Evolutionary conservation across 2,113 vertebrate species (phyloP).

Genomic region (Coptodon bakossiorum): DNA sequence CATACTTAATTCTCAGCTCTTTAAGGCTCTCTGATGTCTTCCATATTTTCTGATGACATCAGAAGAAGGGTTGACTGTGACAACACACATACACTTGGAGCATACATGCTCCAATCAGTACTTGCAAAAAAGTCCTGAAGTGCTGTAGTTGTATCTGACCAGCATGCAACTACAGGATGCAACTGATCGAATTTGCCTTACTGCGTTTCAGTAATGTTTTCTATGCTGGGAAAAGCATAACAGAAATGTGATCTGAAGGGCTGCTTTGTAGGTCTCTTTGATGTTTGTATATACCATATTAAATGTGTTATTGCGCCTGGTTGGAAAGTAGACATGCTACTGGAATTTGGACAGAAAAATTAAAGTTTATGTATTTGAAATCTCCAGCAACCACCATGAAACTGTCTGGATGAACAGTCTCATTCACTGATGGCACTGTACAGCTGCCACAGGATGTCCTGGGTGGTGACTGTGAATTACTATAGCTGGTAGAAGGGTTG

Average conservation of each 20-base stretch:
- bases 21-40: not conserved
- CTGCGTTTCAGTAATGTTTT: not conserved
- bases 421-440: not conserved
- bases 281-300: not conserved
- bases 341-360: not conserved
- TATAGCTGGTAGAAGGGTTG: not conserved
- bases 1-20: not conserved
- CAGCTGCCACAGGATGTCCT: not conserved
- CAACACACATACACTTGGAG: not conserved
- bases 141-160: not conserved
- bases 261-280: not conserved
- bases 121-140: not conserved
- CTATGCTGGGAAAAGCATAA: not conserved
- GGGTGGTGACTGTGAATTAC: not conserved
- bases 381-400: not conserved
- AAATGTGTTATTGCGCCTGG: not conserved
- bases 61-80: not conserved
- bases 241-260: not conserved
- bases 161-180: not conserved
- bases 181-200: not conserved
- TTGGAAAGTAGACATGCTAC: not conserved
- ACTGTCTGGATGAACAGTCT: not conserved
- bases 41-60: not conserved
- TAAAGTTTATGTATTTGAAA: not conserved
- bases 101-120: accelerated